These are phyloP conservation scores for Dynastes tityus DNA, from an alignment of 2,888 invertebrate species.

Conservation along the genomic window DNA sequence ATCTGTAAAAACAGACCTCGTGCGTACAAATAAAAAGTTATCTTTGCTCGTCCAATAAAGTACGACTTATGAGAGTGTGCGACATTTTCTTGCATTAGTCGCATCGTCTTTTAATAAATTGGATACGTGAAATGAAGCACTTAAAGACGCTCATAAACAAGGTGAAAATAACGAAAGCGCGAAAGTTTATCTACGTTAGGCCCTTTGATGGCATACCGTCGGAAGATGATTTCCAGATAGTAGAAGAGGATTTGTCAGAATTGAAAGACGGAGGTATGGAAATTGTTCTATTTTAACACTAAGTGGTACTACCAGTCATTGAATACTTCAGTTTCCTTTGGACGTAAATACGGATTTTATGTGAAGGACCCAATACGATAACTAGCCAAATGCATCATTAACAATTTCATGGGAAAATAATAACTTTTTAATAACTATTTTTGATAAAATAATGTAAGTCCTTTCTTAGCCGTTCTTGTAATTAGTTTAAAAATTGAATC, in stretches of 20 bases:
- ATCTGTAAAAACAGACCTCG: constrained; percentile 24
- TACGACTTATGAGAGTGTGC: background rate
- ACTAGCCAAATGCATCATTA: no score
- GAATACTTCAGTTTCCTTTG: no score
- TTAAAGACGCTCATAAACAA: constrained; percentile 44
- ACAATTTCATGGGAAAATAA: no score
- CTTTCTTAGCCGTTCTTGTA: no score
- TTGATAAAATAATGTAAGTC: no score
- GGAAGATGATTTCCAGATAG: constrained; percentile 75
- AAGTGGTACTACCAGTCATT: no score
- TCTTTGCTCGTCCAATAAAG: constrained; percentile 7
- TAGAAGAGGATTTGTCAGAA: constrained; percentile 78
- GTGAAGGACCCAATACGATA: no score
- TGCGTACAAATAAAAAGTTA: constrained; percentile 28
- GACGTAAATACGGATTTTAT: no score
- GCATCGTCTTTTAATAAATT: background rate
- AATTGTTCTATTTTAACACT: no score
- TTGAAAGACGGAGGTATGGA: constrained; percentile 78
- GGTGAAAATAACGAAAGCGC: constrained; percentile 71
- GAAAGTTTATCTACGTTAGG: constrained; percentile 77
- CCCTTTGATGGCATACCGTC: constrained; percentile 79
- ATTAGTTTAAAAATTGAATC: no score
- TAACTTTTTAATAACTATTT: no score
- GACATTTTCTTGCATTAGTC: constrained; percentile 4
- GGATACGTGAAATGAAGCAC: constrained; percentile 28